Percentiles rank a stretch among this genome's conserved stretches.
phyloP scores from a whole-genome alignment of 2,888 invertebrate species.

The Petrolisthes manimaculis region DNA sequence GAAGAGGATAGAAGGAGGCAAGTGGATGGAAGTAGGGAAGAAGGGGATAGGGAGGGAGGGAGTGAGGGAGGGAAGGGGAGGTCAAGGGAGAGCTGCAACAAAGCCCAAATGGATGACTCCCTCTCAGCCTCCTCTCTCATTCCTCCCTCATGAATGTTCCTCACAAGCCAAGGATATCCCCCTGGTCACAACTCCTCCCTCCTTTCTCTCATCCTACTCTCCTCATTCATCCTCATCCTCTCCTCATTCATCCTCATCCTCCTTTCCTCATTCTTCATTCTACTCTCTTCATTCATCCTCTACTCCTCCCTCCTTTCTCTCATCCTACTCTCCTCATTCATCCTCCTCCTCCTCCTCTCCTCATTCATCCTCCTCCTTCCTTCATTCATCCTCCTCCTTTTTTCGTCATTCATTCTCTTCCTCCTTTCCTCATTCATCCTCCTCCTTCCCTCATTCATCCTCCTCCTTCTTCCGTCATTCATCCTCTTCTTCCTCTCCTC shows the following conservation, averaged over 20 bases:
- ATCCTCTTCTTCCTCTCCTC: neutral
- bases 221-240: neutral
- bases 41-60: slow-evolving; percentile 1
- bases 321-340: neutral
- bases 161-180: slow-evolving; percentile 19
- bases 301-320: neutral
- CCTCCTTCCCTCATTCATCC: neutral
- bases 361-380: neutral
- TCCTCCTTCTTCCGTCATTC: neutral
- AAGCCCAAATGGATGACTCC: slow-evolving; percentile 34
- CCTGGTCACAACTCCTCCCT: neutral
- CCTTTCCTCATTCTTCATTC: neutral
- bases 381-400: neutral
- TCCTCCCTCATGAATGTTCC: slow-evolving; percentile 32
- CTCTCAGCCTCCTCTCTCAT: slow-evolving; percentile 20
- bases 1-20: neutral
- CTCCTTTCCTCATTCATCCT: neutral
- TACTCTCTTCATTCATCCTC: neutral
- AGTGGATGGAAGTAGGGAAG: neutral
- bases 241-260: neutral
- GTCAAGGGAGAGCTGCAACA: neutral
- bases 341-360: neutral
- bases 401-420: neutral
- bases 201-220: slow-evolving; percentile 12
- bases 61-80: neutral